Percentiles rank a stretch among this genome's conserved stretches.
These are phyloP conservation scores for Thalassophryne amazonica DNA, from an alignment of 2,797 vertebrate species.

Conservation along the genomic window DNA sequence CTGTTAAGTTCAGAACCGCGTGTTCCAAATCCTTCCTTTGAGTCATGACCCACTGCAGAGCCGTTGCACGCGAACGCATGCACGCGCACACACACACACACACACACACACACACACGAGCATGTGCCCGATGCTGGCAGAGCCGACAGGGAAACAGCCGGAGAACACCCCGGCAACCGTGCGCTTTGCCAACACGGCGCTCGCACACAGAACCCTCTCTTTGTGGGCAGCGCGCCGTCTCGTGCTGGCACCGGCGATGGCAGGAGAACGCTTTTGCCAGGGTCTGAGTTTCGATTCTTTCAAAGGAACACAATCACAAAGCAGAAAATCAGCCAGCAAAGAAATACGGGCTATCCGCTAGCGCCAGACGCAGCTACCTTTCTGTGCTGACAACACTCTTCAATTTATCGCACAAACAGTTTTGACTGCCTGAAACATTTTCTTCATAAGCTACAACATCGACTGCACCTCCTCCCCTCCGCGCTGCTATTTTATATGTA, in stretches of 20 bases:
- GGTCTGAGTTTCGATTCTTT: slow-evolving; percentile 54
- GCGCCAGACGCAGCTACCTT: slow-evolving; percentile 14
- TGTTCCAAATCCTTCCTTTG: slow-evolving; percentile 80
- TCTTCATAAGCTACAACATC: slow-evolving; percentile 25
- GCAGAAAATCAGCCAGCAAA: slow-evolving; percentile 35
- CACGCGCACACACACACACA: slow-evolving; percentile 8
- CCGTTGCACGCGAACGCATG: slow-evolving; percentile 32
- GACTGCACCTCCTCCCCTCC: slow-evolving; percentile 21
- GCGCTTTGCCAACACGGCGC: slow-evolving; percentile 67
- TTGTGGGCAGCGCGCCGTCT: slow-evolving; percentile 56
- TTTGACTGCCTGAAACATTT: background rate
- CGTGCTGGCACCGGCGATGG: slow-evolving; percentile 54
- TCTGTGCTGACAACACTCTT: slow-evolving; percentile 30
- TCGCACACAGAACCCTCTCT: slow-evolving; percentile 47
- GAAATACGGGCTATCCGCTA: slow-evolving; percentile 31
- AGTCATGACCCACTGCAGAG: slow-evolving; percentile 78
- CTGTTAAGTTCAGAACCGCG: slow-evolving; percentile 76
- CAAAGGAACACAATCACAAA: slow-evolving; percentile 44
- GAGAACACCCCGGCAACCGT: slow-evolving; percentile 73
- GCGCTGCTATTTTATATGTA: slow-evolving; percentile 19
- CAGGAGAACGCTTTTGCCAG: slow-evolving; percentile 74
- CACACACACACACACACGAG: slow-evolving; percentile 22
- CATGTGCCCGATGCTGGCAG: slow-evolving; percentile 55
- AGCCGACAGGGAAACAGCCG: slow-evolving; percentile 70
- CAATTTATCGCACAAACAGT: slow-evolving; percentile 32